These are phyloP conservation scores for Spheniscus mendiculus DNA, from an alignment of 2,113 vertebrate genomes.

Conservation along the genomic window DNA sequence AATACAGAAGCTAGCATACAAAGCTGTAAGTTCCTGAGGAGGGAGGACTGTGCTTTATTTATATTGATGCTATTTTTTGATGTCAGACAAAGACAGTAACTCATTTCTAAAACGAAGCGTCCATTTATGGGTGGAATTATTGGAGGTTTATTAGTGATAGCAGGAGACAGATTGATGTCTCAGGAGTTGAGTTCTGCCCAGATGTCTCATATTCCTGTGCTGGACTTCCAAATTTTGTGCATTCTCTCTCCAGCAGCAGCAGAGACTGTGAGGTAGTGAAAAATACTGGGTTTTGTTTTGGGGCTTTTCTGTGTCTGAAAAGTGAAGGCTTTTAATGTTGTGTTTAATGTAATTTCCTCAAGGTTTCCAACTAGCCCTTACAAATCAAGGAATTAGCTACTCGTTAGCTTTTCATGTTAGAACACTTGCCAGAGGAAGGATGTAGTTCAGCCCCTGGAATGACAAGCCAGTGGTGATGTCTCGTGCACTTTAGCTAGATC, in stretches of 20 bases:
- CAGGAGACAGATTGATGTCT: not conserved
- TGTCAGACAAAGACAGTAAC: not conserved
- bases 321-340: not conserved
- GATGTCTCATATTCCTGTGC: not conserved
- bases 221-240: not conserved
- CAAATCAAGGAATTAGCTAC: not conserved
- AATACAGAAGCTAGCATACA: not conserved
- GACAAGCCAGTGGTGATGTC: not conserved
- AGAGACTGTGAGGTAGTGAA: not conserved
- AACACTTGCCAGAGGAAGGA: not conserved
- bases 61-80: not conserved
- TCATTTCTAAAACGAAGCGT: not conserved
- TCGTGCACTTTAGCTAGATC: not conserved
- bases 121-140: not conserved
- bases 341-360: not conserved
- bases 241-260: not conserved
- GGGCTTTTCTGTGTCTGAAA: not conserved
- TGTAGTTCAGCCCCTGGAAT: not conserved
- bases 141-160: not conserved
- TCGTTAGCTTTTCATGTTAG: not conserved
- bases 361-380: not conserved
- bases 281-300: not conserved
- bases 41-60: not conserved
- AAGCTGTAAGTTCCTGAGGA: not conserved
- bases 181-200: not conserved